These are phyloP conservation scores for Glareola pratincola DNA, from an alignment of 2,113 vertebrate genomes.

Conservation along the genomic window DNA sequence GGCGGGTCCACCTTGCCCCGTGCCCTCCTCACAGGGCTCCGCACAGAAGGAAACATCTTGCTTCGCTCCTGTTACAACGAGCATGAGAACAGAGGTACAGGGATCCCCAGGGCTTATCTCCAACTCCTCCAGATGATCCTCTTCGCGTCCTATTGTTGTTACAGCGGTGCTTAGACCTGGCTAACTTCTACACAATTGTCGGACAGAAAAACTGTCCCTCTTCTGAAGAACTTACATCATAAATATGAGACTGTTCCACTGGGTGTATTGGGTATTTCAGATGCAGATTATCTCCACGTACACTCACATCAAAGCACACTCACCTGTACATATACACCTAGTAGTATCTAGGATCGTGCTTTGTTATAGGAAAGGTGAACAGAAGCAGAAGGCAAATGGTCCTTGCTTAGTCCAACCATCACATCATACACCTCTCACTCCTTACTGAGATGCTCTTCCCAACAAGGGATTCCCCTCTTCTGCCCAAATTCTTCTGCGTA, in stretches of 20 bases:
- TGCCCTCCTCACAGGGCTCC: neutral
- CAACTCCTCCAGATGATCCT: neutral
- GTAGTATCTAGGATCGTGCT: accelerated
- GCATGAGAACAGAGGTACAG: neutral
- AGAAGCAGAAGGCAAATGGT: neutral
- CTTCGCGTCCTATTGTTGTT: too few relatives aligned
- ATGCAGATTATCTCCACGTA: neutral
- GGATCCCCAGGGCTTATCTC: neutral
- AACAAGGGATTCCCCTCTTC: neutral
- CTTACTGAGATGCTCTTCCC: neutral
- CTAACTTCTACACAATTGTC: neutral
- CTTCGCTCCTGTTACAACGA: neutral
- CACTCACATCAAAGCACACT: neutral
- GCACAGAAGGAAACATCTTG: accelerated
- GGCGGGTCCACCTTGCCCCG: neutral
- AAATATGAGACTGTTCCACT: accelerated
- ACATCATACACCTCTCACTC: neutral
- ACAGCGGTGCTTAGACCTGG: neutral
- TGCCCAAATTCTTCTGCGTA: neutral
- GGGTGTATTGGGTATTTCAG: neutral
- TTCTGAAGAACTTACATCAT: neutral
- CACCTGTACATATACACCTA: neutral
- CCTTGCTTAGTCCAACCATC: neutral
- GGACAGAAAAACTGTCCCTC: neutral
- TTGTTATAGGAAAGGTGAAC: neutral